phyloP scores from a whole-genome alignment of 2,888 invertebrate species.

The Tenodera sinensis region DNA sequence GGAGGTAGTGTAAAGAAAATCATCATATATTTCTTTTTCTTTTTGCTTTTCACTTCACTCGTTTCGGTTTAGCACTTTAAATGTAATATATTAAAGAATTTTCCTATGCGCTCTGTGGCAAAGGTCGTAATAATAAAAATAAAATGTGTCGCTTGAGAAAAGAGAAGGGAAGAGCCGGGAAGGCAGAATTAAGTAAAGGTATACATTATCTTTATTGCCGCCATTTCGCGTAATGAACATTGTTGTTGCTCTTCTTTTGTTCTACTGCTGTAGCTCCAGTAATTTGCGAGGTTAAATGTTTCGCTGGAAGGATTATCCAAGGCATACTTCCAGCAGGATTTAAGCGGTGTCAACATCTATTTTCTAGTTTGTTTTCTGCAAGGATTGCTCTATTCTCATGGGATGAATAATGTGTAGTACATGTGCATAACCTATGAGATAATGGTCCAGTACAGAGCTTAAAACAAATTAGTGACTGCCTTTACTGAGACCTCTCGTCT shows the following conservation, averaged over 20 bases:
- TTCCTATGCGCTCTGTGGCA: not conserved
- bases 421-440: too few relatives aligned
- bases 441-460: too few relatives aligned
- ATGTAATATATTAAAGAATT: not conserved
- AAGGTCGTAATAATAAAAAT: not conserved
- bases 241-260: not conserved
- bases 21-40: not conserved
- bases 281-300: not conserved
- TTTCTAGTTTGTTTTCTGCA: too few relatives aligned
- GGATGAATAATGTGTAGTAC: too few relatives aligned
- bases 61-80: not conserved
- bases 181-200: not conserved
- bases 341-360: not conserved
- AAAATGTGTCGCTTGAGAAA: not conserved
- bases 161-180: not conserved
- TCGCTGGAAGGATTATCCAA: not conserved
- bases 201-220: not conserved
- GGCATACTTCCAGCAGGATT: not conserved
- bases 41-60: not conserved
- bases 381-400: too few relatives aligned
- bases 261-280: not conserved
- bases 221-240: not conserved
- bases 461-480: too few relatives aligned
- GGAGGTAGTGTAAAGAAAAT: not conserved
- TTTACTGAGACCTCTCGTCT: too few relatives aligned